Conservation (phyloP, 23 tunicate genomes). For the Halocynthia roretzi region DNA sequence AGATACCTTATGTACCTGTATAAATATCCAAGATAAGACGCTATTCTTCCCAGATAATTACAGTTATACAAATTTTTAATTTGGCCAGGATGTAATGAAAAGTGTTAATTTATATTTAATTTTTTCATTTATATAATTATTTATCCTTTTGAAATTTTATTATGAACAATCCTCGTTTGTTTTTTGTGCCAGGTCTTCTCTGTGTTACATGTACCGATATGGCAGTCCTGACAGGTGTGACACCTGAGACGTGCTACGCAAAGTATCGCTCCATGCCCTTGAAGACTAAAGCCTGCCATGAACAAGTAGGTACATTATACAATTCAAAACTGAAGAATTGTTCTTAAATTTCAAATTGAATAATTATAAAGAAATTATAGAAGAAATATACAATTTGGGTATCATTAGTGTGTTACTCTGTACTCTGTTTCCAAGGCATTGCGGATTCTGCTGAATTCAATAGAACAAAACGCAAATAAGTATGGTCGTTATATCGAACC, state of each 20-base stretch:
- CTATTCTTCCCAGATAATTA: no score
- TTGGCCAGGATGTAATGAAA: no score
- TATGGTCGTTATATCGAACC: conserved; percentile 92
- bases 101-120: neutral
- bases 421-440: conserved; percentile 49
- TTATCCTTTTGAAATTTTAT: neutral
- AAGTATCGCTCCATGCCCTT: conserved; percentile 85
- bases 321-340: neutral
- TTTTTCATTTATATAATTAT: neutral
- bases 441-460: conserved; percentile 62
- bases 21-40: no score
- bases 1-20: no score
- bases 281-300: conserved; percentile 85
- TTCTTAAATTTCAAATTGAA: neutral
- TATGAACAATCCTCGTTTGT: neutral
- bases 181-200: conserved; percentile 42
- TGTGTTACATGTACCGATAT: conserved; percentile 98
- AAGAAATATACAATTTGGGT: no score
- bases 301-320: conserved; percentile 41
- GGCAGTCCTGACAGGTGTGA: conserved; percentile 92
- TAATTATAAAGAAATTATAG: neutral
- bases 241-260: conserved; percentile 88
- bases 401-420: no score
- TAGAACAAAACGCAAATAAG: conserved; percentile 66
- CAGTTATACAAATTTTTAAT: no score